Percentiles rank a stretch among this genome's conserved stretches.
Conservation (phyloP, 2,113 vertebrate species). For the cattle (Bos taurus) region DNA sequence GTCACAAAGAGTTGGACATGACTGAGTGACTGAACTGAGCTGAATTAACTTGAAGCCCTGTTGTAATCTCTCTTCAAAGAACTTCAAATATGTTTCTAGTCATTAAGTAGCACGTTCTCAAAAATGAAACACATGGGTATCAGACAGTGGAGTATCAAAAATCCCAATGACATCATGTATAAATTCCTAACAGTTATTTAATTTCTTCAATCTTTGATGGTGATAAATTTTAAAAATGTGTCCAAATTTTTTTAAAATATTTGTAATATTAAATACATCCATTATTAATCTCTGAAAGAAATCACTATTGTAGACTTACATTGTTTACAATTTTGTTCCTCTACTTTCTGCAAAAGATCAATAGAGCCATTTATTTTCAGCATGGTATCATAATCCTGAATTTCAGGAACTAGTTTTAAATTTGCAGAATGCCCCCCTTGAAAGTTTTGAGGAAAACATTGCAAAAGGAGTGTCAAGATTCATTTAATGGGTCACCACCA, state of each 20-base stretch:
- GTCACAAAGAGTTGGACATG: accelerated
- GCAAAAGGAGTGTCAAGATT: background rate
- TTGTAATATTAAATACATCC: background rate
- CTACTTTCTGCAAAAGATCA: background rate
- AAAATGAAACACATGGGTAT: background rate
- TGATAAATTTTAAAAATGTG: background rate
- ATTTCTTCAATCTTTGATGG: background rate
- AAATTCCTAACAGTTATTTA: background rate
- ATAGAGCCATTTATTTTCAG: background rate
- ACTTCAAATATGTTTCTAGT: background rate
- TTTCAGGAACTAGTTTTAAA: background rate
- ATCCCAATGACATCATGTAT: background rate
- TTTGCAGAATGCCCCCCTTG: background rate
- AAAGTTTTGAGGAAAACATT: background rate
- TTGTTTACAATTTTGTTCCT: background rate
- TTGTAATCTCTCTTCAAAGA: background rate
- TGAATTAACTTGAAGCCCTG: background rate
- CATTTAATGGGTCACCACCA: background rate
- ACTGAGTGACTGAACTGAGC: no score
- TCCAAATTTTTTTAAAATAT: background rate
- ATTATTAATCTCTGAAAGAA: background rate
- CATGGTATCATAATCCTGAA: background rate
- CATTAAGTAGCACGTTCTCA: background rate
- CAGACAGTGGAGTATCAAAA: background rate
- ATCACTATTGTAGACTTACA: background rate